Evolutionary conservation across 64 coral and sea anemone genomes (phyloP), one percentile per base, ranked within the genome.

Genomic region (Montipora sp.): DNA sequence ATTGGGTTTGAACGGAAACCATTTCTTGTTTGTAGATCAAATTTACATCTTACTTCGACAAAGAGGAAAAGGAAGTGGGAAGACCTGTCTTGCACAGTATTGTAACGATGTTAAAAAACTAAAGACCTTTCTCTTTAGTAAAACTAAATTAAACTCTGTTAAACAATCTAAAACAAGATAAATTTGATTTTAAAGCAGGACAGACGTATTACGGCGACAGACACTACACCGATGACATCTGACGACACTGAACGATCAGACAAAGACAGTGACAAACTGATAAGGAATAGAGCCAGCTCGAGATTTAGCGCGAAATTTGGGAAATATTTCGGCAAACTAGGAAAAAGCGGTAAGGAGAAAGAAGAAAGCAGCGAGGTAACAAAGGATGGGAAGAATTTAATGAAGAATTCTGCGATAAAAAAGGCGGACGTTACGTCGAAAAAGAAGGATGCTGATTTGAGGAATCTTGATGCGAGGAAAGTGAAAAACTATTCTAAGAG

Each of bases 321-420:
- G 59, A 94, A 91, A 92, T 98, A 98, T 77, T 73, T 94, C 20
- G 83, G 88, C 23, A 94, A 90, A 71, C 67, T 94, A 45, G 83
- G 87, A 43, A 94, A 90, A 86, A 47, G 45, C 43, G 46, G 71
- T 23, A 94, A 90, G 58, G 14, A 74, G 15, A 94, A 14, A 67
- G 63, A n/a, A 58, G 80, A 84, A 24, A 70, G 18, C 48, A 16
- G 24, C 66, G 43, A 27, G 50, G 44, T 73, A 48, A 85, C 21
- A 50, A 85, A 72, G 46, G 19, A 27, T 14, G 82, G 59, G 47
- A 89, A 77, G 71, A 77, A 8, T 49, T 71, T 46, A 20, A 46
- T 19, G 14, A 87, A 18, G 51, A 71, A 74, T 65, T 1, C 58
- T 43, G 57, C 27, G 11, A 36, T 48, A 4, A 87, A 74, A 21